A percentile compares a stretch with the other conserved stretches of the same genome.
Conservation (phyloP, 2,888 invertebrate genomes). For the Dromius quadrimaculatus region DNA sequence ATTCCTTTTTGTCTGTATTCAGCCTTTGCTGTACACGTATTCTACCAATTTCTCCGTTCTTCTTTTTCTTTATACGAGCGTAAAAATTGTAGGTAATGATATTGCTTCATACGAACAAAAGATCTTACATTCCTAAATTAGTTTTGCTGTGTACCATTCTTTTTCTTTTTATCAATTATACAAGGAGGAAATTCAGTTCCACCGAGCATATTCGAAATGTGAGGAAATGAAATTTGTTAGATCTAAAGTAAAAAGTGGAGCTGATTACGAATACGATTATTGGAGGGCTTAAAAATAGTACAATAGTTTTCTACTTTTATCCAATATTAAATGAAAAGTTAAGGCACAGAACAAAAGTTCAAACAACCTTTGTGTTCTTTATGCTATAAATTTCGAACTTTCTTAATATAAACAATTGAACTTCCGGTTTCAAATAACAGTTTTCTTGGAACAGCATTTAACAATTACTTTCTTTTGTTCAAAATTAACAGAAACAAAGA, state of each 20-base stretch:
- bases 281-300: not conserved
- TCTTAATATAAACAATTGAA: conserved; percentile 7
- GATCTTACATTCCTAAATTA: conserved; percentile 27
- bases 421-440: conserved; percentile 3
- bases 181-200: conserved; percentile 21
- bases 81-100: conserved; percentile 34
- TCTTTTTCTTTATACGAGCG: conserved; percentile 28
- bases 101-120: conserved; percentile 28
- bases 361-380: not conserved
- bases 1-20: not conserved
- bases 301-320: too few relatives aligned
- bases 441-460: conserved; percentile 10
- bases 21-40: conserved; percentile 35
- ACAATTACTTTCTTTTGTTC: conserved; percentile 30
- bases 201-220: too few relatives aligned
- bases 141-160: conserved; percentile 15
- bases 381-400: conserved; percentile 19
- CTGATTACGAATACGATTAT: not conserved
- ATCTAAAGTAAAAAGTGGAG: not conserved
- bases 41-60: conserved; percentile 38
- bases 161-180: conserved; percentile 38
- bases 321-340: too few relatives aligned
- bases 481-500: conserved; percentile 27
- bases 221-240: not conserved
- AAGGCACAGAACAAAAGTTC: too few relatives aligned